Evolutionary conservation across 2,113 vertebrate genomes (phyloP).

Genomic region (Nibea coibor): DNA sequence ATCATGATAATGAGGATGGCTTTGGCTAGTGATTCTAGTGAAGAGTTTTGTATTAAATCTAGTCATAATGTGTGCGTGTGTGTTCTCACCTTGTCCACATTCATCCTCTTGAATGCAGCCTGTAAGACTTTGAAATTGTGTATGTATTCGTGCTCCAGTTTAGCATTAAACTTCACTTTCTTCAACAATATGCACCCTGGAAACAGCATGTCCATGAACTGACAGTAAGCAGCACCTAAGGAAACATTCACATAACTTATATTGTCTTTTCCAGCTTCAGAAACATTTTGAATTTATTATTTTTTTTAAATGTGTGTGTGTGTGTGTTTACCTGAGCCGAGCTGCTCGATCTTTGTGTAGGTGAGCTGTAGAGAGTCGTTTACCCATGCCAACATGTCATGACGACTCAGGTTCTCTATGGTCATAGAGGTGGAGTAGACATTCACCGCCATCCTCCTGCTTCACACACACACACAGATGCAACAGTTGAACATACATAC

Average conservation of each 20-base stretch:
- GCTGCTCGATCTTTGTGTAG: constrained; percentile 96
- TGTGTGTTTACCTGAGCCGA: constrained; percentile 89
- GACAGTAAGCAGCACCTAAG: constrained; percentile 92
- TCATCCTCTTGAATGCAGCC: constrained; percentile 96
- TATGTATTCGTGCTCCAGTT: constrained; percentile 95
- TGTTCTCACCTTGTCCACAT: constrained; percentile 93
- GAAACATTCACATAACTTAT: not conserved
- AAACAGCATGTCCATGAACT: constrained; percentile 99
- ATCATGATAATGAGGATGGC: not conserved
- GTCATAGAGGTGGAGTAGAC: constrained; percentile 97
- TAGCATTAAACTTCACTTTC: constrained; percentile 96
- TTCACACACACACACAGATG: constrained; percentile 35
- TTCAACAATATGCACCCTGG: constrained; percentile 93
- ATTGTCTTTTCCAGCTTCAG: not conserved
- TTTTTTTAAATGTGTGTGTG: too few relatives aligned
- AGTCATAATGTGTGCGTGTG: not conserved
- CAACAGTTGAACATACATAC: not conserved
- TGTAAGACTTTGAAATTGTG: constrained; percentile 98
- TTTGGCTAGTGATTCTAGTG: not conserved
- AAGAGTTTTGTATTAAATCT: not conserved
- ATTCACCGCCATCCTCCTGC: constrained; percentile 98
- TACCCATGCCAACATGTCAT: constrained; percentile 98
- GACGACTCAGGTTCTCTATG: constrained; percentile 96
- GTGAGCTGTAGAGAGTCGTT: constrained; percentile 96
- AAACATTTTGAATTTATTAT: not conserved